phyloP scores from a whole-genome alignment of 30 jellyfish, hydroid and myxozoan species.

The Calvadosia cruxmelitensis region DNA sequence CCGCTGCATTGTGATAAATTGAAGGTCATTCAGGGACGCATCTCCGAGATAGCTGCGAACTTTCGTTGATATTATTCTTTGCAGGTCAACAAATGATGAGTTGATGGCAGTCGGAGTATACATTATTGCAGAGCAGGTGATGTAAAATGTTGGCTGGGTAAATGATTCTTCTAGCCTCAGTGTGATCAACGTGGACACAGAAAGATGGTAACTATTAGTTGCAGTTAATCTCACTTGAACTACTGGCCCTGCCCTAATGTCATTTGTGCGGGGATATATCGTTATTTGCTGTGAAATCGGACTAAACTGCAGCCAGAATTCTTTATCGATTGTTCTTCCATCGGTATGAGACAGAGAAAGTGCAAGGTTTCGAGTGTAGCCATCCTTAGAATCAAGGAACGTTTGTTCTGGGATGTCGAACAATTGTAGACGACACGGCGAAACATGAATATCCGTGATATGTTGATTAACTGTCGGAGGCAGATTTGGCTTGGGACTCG shows the following conservation, averaged over 20 bases:
- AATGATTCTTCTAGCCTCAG: neutral
- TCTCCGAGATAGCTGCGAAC: neutral
- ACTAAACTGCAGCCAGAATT: constrained; percentile 88
- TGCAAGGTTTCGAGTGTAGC: constrained; percentile 16
- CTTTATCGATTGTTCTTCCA: neutral
- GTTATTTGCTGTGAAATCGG: constrained; percentile 36
- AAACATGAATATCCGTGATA: neutral
- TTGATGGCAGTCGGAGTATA: neutral
- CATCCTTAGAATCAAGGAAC: constrained; percentile 25
- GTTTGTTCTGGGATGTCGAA: constrained; percentile 29
- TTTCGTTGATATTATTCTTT: neutral
- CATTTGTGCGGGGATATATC: neutral
- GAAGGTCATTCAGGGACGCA: neutral
- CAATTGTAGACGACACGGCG: constrained; percentile 11
- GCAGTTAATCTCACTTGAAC: neutral
- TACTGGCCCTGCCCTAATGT: neutral
- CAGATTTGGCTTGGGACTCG: neutral
- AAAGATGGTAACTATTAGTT: neutral
- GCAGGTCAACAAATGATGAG: neutral
- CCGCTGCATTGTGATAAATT: neutral
- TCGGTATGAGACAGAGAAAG: neutral
- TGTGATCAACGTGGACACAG: neutral
- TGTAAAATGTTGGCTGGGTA: neutral
- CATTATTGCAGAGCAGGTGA: neutral
- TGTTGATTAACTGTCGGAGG: constrained; percentile 15